Conservation (phyloP, 2,888 invertebrate species). For the Arenicola marina region DNA sequence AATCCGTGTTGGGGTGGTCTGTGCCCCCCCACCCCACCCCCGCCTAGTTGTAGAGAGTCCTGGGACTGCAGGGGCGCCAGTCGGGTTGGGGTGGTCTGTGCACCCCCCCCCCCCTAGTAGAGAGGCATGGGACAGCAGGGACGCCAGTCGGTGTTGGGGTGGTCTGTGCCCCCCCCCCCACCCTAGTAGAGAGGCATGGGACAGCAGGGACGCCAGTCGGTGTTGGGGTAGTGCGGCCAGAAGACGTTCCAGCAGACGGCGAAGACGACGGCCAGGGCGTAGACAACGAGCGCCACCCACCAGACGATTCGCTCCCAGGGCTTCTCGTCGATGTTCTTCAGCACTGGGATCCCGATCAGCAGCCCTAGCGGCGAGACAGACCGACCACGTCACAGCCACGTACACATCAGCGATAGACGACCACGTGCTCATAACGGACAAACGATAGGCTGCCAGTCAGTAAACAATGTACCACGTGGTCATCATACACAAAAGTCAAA, state of each 20-base stretch:
- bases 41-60: no score
- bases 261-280: constrained; percentile 50
- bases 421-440: background rate
- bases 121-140: no score
- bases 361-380: constrained; percentile 66
- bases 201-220: constrained; percentile 49
- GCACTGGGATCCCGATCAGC: constrained; percentile 56
- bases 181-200: no score
- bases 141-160: no score
- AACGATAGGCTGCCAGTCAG: constrained; percentile 1
- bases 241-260: constrained; percentile 56
- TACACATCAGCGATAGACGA: background rate
- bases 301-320: constrained; percentile 59
- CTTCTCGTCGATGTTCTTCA: constrained; percentile 56
- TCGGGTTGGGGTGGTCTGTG: no score
- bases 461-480: no score
- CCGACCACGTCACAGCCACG: background rate
- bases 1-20: no score
- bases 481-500: no score
- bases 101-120: no score
- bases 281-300: constrained; percentile 56
- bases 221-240: constrained; percentile 46
- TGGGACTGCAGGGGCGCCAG: no score
- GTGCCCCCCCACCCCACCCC: no score
- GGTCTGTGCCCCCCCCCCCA: no score